These are phyloP conservation scores for Cherax destructor DNA, from an alignment of 1,140 invertebrate genomes.

Conservation along the genomic window DNA sequence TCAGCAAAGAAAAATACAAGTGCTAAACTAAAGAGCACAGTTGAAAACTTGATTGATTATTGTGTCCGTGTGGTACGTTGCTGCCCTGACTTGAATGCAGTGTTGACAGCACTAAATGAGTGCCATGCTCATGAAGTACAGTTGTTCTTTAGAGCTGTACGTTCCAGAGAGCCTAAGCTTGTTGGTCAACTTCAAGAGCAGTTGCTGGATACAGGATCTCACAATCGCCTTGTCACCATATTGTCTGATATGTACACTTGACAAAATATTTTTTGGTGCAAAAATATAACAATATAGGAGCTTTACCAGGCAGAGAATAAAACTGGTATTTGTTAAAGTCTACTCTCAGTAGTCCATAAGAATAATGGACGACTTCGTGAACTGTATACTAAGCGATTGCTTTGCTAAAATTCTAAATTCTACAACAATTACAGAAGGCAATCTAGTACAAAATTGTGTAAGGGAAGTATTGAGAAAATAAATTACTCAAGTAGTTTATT, in stretches of 20 bases:
- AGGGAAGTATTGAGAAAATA: too few relatives aligned
- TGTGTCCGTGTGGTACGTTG: conserved; percentile 49
- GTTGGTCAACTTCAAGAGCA: conserved; percentile 59
- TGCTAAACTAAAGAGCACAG: conserved; percentile 23
- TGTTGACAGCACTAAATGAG: conserved; percentile 51
- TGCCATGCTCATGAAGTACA: conserved; percentile 59
- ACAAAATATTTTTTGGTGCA: conserved; percentile 2
- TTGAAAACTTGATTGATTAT: conserved; percentile 47
- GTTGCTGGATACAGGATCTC: conserved; percentile 52
- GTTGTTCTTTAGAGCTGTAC: conserved; percentile 53
- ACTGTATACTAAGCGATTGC: too few relatives aligned
- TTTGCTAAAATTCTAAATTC: too few relatives aligned
- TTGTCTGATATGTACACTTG: conserved; percentile 62
- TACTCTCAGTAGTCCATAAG: too few relatives aligned
- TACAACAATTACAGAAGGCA: too few relatives aligned
- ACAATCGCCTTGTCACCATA: conserved; percentile 57
- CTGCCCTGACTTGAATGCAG: conserved; percentile 42
- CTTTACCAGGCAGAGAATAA: too few relatives aligned
- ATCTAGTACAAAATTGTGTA: too few relatives aligned
- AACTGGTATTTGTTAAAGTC: too few relatives aligned
- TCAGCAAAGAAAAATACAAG: not conserved
- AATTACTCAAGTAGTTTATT: too few relatives aligned
- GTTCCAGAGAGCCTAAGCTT: conserved; percentile 36
- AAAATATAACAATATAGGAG: too few relatives aligned
- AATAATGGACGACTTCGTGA: too few relatives aligned